Evolutionary conservation across 2,797 vertebrate genomes (phyloP).

Genomic region (Taenioides sp.): DNA sequence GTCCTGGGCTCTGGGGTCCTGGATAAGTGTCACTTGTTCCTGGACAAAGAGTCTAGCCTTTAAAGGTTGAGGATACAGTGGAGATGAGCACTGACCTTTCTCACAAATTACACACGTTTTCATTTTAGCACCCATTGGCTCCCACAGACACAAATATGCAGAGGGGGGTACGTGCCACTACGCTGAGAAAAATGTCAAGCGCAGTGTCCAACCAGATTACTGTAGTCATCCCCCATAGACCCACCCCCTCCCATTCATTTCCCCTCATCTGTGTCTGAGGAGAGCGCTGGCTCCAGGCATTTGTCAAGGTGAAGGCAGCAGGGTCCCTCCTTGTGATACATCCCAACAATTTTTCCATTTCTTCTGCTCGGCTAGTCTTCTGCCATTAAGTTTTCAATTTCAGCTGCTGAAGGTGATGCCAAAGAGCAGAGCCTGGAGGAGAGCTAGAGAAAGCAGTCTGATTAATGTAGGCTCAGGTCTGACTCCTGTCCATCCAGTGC

Average conservation of each 20-base stretch:
- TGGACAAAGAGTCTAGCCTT: conserved; percentile 76
- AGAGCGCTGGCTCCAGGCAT: conserved; percentile 65
- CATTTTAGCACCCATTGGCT: conserved; percentile 1
- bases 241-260: conserved; percentile 62
- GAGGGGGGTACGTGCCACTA: conserved; percentile 39
- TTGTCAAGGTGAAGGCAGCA: conserved; percentile 71
- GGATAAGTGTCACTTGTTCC: conserved; percentile 68
- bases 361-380: conserved; percentile 62
- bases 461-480: conserved; percentile 49
- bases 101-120: conserved; percentile 46
- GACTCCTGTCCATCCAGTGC: conserved; percentile 17
- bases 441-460: conserved; percentile 50
- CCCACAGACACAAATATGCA: conserved; percentile 41
- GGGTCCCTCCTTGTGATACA: conserved; percentile 54
- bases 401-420: conserved; percentile 50
- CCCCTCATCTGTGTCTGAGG: conserved; percentile 61
- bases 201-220: conserved; percentile 77
- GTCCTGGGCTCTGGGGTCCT: conserved; percentile 28
- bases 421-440: conserved; percentile 53
- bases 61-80: conserved; percentile 76
- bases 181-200: conserved; percentile 62
- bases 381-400: conserved; percentile 63
- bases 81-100: conserved; percentile 78
- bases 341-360: conserved; percentile 64
- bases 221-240: conserved; percentile 72